phyloP scores from a whole-genome alignment of 2,888 invertebrate species.

The Unio delphinus region DNA sequence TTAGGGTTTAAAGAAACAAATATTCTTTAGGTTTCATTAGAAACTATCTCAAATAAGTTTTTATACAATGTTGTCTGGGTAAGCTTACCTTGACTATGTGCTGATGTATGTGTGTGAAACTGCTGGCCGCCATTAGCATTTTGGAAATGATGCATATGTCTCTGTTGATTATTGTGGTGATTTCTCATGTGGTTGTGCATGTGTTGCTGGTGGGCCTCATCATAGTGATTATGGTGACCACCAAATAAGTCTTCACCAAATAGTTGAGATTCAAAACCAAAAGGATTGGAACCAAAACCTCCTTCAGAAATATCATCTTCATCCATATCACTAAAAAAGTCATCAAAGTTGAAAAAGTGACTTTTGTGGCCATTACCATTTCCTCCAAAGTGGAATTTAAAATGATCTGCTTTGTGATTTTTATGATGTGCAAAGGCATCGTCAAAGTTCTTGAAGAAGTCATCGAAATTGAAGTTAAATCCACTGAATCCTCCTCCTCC shows the following conservation, averaged over 20 bases:
- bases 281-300: conserved; percentile 61
- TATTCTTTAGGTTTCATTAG: no score
- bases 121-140: no score
- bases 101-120: no score
- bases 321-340: conserved; percentile 66
- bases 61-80: not conserved
- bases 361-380: conserved; percentile 36
- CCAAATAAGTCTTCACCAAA: conserved; percentile 31
- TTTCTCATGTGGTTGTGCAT: conserved; percentile 22
- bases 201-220: conserved; percentile 28
- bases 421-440: conserved; percentile 51
- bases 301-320: conserved; percentile 63
- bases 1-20: no score
- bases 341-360: conserved; percentile 67
- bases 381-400: conserved; percentile 38
- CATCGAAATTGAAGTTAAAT: conserved; percentile 67
- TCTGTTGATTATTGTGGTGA: conserved; percentile 31
- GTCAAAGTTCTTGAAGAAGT: conserved; percentile 70
- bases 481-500: conserved; percentile 41
- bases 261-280: conserved; percentile 51
- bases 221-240: conserved; percentile 40
- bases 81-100: conserved; percentile 10
- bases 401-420: conserved; percentile 36
- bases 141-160: conserved; percentile 16
- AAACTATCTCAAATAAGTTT: no score